A percentile compares a stretch with the other conserved stretches of the same genome.
phyloP scores from a whole-genome alignment of 2,113 vertebrate genomes.

The Garra rufa region DNA sequence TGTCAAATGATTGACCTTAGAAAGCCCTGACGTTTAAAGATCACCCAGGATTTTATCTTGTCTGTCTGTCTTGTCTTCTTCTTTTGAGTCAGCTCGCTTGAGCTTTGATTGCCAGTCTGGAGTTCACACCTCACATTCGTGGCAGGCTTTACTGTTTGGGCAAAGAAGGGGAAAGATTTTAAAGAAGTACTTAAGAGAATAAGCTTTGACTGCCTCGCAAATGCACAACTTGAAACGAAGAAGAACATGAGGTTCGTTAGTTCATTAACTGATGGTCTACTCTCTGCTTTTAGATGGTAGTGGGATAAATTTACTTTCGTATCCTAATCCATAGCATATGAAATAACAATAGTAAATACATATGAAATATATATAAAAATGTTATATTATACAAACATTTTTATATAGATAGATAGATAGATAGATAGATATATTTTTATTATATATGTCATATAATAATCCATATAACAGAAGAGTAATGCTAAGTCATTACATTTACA shows the following conservation, averaged over 20 bases:
- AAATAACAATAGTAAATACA: neutral
- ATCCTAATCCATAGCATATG: neutral
- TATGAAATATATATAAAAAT: neutral
- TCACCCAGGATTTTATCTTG: conserved; percentile 44
- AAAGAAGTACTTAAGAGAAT: neutral
- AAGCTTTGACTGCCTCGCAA: neutral
- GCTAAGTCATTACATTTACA: too few relatives aligned
- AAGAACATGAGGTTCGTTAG: neutral
- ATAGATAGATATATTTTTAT: too few relatives aligned
- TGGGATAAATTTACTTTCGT: neutral
- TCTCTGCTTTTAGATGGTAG: neutral
- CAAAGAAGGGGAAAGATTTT: neutral
- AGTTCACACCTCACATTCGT: conserved; percentile 16
- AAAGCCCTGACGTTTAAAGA: conserved; percentile 34
- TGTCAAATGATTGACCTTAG: conserved; percentile 61
- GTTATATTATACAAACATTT: too few relatives aligned
- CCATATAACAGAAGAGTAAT: too few relatives aligned
- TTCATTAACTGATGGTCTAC: neutral
- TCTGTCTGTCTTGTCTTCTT: conserved; percentile 22
- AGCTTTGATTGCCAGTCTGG: conserved; percentile 25
- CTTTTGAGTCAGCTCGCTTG: conserved; percentile 29
- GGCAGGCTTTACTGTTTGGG: neutral
- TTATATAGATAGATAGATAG: too few relatives aligned
- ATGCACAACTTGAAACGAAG: neutral
- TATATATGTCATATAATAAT: too few relatives aligned